Evolutionary conservation across 2,888 invertebrate genomes (phyloP).

Genomic region (Rhopalosiphum nymphaeae): DNA sequence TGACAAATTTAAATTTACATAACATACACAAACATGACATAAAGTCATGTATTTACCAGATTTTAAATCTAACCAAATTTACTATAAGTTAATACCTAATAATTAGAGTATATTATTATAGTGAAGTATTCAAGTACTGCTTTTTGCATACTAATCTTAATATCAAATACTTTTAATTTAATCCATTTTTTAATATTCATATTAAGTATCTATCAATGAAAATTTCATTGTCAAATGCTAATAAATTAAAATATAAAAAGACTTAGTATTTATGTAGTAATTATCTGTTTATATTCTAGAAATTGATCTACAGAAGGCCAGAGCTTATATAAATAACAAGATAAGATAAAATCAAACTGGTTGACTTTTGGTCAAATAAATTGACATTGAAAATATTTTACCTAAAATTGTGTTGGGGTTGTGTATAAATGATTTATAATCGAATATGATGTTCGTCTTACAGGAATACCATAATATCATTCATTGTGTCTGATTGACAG

Average conservation of each 20-base stretch:
- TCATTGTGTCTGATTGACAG: slow-evolving; percentile 2
- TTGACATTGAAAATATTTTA: not conserved
- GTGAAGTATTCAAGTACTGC: no score
- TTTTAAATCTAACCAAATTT: not conserved
- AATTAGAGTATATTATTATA: not conserved
- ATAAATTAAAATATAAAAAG: not conserved
- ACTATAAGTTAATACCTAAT: not conserved
- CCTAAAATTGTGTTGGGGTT: not conserved
- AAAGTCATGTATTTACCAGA: not conserved
- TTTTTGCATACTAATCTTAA: not conserved
- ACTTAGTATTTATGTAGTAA: not conserved
- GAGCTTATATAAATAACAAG: not conserved
- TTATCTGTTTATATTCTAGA: not conserved
- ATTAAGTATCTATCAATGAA: not conserved
- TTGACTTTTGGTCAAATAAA: not conserved
- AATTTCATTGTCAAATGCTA: not conserved
- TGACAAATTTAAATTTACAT: not conserved
- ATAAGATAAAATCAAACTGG: no score
- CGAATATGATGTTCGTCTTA: not conserved
- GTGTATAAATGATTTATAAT: not conserved
- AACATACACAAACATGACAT: not conserved
- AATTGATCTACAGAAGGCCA: not conserved
- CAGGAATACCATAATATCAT: not conserved
- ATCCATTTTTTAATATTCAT: not conserved
- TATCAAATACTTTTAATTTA: not conserved